Percentiles rank a stretch among this genome's conserved stretches.
Conservation (phyloP, 2,113 vertebrate species). For the Ophthalmolycus amberensis region DNA sequence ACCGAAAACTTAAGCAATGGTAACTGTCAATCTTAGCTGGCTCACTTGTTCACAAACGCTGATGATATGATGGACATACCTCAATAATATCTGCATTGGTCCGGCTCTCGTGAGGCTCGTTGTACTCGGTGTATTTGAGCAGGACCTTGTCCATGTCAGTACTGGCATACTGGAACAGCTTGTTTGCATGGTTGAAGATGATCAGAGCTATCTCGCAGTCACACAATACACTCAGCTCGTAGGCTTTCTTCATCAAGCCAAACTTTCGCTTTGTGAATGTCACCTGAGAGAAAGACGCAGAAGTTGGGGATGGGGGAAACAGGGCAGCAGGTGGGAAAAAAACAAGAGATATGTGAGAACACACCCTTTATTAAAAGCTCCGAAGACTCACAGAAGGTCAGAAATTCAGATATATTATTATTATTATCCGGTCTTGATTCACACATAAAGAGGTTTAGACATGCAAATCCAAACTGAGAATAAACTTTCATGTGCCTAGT, state of each 20-base stretch:
- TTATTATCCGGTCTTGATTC: neutral
- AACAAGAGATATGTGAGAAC: neutral
- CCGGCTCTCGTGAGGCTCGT: constrained; percentile 94
- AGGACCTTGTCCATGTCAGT: constrained; percentile 98
- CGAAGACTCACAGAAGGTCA: neutral
- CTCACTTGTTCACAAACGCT: neutral
- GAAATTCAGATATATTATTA: neutral
- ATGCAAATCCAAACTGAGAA: neutral
- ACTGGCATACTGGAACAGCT: constrained; percentile 96
- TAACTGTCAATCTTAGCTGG: neutral
- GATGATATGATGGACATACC: constrained; percentile 74
- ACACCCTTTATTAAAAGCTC: neutral
- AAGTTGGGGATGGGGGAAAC: neutral
- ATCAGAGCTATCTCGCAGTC: constrained; percentile 96
- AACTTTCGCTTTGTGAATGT: constrained; percentile 95
- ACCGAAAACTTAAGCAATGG: neutral
- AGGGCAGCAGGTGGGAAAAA: neutral
- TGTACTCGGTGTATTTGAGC: constrained; percentile 97
- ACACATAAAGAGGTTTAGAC: neutral
- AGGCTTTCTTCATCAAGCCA: constrained; percentile 96
- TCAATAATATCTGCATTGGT: constrained; percentile 96
- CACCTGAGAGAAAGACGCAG: constrained; percentile 78
- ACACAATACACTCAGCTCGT: constrained; percentile 93
- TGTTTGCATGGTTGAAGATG: constrained; percentile 98
- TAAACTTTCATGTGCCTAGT: neutral